Evolutionary conservation across 2,888 invertebrate species (phyloP), one percentile per base, ranked within the genome.

Genomic region (Apodemia mormo): DNA sequence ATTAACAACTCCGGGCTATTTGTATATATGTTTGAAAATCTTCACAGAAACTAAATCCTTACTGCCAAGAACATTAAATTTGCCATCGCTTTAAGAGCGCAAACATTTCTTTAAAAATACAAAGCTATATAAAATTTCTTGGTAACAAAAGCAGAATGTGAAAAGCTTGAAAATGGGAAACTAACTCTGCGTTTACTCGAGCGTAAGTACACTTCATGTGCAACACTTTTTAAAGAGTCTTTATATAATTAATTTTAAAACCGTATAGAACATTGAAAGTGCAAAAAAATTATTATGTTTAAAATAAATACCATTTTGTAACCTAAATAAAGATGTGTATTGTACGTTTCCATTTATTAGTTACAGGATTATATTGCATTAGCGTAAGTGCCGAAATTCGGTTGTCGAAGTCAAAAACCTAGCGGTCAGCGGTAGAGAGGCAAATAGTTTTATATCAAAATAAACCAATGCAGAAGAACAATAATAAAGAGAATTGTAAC

Each of bases 101-200:
- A 64, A 64, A 64, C 33, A 37, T 64, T 64, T 64, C 61, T 64
- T 64, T 64, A 37, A 64, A 61, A 64, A 64, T 64, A 64, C 33
- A 64, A 64, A 64, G 61, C 33, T 37, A 30, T 64, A 64, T 64
- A 64, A 37, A 37, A 37, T 64, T 54, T 64, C 61, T 33, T n/a
- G 61, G 61, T 37, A 64, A 64, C 61, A 64, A 64, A 64, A 37
- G 61, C 7, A 8, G 37, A 64, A 64, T 64, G 61, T 33, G 37
- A 64, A 64, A 54, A 33, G 61, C 61, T 61, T 30, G 33, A 30
- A 61, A 61, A 61, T 61, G 14, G 61, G 33, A 30, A 61, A 56
- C 22, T 56, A 49, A 61, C 61, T 30, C 30, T 14, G 4, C 61
- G 61, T 61, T 30, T 58, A 58, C 49, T 14, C 49, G 33, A 61